A percentile compares a stretch with the other conserved stretches of the same genome.
phyloP scores from a whole-genome alignment of 2,113 vertebrate species.

The Verasper variegatus region DNA sequence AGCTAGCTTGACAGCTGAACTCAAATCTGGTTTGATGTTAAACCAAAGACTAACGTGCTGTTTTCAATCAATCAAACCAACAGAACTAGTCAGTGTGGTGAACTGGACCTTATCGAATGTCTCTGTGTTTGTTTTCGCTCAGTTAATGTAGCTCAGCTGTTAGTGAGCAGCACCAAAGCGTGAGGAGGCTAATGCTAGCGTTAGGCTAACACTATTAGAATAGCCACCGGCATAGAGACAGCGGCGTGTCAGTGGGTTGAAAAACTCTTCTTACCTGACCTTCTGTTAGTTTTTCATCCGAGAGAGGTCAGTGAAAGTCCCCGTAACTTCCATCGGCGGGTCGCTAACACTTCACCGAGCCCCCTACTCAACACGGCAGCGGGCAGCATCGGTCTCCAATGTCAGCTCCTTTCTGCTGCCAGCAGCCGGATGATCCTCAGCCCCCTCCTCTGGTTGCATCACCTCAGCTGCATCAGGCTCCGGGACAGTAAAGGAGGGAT shows the following conservation, averaged over 20 bases:
- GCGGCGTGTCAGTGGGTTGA: not conserved
- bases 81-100: not conserved
- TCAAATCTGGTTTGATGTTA: slow-evolving; percentile 17
- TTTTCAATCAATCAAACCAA: not conserved
- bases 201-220: slow-evolving; percentile 66
- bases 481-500: not conserved
- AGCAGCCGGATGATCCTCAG: slow-evolving; percentile 60
- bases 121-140: not conserved
- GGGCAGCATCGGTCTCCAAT: slow-evolving; percentile 61
- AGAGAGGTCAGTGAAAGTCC: not conserved
- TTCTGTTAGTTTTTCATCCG: slow-evolving; percentile 14
- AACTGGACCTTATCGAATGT: no score
- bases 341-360: not conserved
- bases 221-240: slow-evolving; percentile 54
- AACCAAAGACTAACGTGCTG: not conserved
- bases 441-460: slow-evolving; percentile 74
- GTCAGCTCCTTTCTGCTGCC: slow-evolving; percentile 51
- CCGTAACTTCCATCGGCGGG: slow-evolving; percentile 22
- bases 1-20: slow-evolving; percentile 38
- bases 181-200: slow-evolving; percentile 59
- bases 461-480: slow-evolving; percentile 65
- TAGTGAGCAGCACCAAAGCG: slow-evolving; percentile 5
- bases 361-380: slow-evolving; percentile 8
- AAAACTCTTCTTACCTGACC: slow-evolving; percentile 49
- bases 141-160: slow-evolving; percentile 19